Conservation (phyloP, 2,888 invertebrate species). For the Artemia sp. region DNA sequence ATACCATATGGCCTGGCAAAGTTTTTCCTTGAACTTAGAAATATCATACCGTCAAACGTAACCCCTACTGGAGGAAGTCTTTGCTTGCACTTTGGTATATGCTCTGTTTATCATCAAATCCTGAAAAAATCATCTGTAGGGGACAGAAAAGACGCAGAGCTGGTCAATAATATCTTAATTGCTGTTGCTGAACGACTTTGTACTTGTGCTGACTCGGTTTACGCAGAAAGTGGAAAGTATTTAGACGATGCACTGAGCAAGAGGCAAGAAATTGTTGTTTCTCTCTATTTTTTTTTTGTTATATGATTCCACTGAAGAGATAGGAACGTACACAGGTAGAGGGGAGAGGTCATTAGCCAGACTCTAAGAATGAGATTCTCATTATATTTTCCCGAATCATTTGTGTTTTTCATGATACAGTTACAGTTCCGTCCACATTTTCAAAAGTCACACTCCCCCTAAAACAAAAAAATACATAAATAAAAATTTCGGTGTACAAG, state of each 20-base stretch:
- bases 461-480: too few relatives aligned
- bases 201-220: background rate
- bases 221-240: background rate
- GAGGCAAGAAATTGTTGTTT: background rate
- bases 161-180: background rate
- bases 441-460: too few relatives aligned
- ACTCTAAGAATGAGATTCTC: too few relatives aligned
- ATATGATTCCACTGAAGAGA: too few relatives aligned
- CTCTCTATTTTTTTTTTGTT: too few relatives aligned
- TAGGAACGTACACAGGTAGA: too few relatives aligned
- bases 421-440: too few relatives aligned
- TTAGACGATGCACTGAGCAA: background rate
- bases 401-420: too few relatives aligned
- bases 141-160: background rate
- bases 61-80: background rate
- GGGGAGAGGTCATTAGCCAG: too few relatives aligned
- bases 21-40: background rate
- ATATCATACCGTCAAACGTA: background rate
- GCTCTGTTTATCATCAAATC: constrained; percentile 8
- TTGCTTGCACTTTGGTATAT: background rate
- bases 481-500: too few relatives aligned
- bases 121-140: background rate
- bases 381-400: too few relatives aligned
- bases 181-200: constrained; percentile 3
- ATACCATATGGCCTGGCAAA: constrained; percentile 3